phyloP scores from a whole-genome alignment of 1,140 invertebrate species.

The Hestina assimilis region DNA sequence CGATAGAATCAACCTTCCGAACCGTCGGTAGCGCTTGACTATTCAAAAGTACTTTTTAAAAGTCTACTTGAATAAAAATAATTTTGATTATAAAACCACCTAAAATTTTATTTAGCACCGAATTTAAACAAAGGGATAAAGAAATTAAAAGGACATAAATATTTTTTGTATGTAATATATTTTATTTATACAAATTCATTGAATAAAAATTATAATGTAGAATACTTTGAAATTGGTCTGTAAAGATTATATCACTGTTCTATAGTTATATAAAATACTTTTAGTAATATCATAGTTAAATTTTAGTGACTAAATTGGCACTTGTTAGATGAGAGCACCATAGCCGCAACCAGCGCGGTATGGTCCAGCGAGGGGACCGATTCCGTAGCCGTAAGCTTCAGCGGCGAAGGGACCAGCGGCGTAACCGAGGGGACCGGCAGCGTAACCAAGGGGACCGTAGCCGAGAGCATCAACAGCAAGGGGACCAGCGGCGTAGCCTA shows the following conservation, averaged over 20 bases:
- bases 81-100: no score
- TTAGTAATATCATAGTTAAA: no score
- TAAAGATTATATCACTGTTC: neutral
- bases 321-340: neutral
- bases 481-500: constrained; percentile 12
- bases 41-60: no score
- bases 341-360: neutral
- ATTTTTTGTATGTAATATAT: no score
- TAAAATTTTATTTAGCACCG: no score
- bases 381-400: neutral
- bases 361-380: neutral
- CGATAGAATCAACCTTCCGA: no score
- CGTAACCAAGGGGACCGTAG: neutral
- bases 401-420: neutral
- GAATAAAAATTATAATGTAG: neutral
- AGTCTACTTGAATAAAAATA: no score
- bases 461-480: neutral
- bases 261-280: neutral
- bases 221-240: neutral
- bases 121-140: no score
- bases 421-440: neutral
- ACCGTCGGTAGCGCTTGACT: no score
- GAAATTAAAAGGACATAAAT: no score
- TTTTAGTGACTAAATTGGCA: no score
- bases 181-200: neutral